phyloP scores from a whole-genome alignment of 2,888 invertebrate genomes.

The Galerucella pusilla region DNA sequence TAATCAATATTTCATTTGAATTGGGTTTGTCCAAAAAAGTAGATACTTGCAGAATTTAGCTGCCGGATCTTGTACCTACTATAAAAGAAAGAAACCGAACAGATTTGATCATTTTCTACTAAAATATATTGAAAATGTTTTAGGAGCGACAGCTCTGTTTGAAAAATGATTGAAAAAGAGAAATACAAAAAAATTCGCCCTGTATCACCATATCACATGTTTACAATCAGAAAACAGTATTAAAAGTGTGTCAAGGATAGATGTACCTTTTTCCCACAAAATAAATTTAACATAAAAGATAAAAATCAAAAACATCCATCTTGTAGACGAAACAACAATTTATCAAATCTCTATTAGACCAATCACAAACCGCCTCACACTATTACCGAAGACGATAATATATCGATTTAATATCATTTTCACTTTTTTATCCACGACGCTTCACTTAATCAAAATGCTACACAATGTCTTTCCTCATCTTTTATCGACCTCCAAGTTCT shows the following conservation, averaged over 20 bases:
- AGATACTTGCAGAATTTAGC: no score
- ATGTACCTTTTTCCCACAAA: neutral
- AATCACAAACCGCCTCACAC: slow-evolving; percentile 3
- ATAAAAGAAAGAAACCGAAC: no score
- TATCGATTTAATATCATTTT: slow-evolving; percentile 14
- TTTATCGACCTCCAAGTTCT: neutral
- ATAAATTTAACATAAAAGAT: neutral
- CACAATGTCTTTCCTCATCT: slow-evolving; percentile 8
- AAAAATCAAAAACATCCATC: neutral
- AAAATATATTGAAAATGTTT: no score
- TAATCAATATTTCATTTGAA: no score
- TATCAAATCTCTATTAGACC: slow-evolving; percentile 12
- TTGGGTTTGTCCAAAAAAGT: no score
- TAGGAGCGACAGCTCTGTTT: no score
- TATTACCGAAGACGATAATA: slow-evolving; percentile 7
- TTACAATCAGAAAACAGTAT: neutral
- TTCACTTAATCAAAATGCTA: slow-evolving; percentile 15
- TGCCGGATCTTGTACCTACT: no score
- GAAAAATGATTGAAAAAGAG: no score
- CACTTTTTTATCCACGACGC: slow-evolving; percentile 15
- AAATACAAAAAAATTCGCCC: no score
- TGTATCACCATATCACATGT: no score
- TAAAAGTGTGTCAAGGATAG: neutral
- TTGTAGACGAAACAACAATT: neutral
- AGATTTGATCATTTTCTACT: no score